Percentiles rank a stretch among this genome's conserved stretches.
Evolutionary conservation across 2,888 invertebrate species (phyloP).

Genomic region (Frankliniella intonsa): DNA sequence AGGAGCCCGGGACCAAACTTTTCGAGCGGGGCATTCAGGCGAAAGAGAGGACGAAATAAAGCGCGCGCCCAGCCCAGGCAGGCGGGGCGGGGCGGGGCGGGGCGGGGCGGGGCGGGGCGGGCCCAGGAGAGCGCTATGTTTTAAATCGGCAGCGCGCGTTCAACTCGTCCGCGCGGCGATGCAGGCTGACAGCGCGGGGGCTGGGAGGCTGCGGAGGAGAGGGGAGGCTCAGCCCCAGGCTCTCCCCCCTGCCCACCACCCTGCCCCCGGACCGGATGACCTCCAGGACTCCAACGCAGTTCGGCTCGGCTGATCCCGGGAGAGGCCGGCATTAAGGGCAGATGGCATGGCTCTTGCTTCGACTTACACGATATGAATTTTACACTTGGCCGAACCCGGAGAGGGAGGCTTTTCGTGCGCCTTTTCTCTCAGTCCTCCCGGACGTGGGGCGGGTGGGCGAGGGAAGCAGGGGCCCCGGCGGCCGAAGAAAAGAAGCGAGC

Average conservation of each 20-base stretch:
- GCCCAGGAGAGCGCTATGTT: too few relatives aligned
- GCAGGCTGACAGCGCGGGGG: not conserved
- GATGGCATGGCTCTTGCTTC: not conserved
- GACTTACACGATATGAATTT: conserved; percentile 13
- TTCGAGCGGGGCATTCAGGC: not conserved
- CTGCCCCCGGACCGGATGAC: not conserved
- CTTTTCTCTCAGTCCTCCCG: too few relatives aligned
- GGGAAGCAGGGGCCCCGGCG: not conserved
- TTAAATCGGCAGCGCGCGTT: too few relatives aligned
- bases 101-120: too few relatives aligned
- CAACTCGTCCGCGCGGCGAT: not conserved
- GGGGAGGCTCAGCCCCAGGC: not conserved
- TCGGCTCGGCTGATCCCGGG: not conserved
- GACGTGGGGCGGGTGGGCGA: too few relatives aligned
- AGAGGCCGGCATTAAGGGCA: not conserved
- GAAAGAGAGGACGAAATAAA: too few relatives aligned
- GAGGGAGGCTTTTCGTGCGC: not conserved
- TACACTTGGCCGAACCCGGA: not conserved
- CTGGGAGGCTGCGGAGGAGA: not conserved
- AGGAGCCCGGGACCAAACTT: not conserved
- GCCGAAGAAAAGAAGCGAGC: not conserved
- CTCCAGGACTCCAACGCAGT: not conserved
- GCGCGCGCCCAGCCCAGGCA: too few relatives aligned
- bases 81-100: too few relatives aligned
- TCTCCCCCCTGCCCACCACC: not conserved